Base-by-base conservation (phyloP, 2,888 invertebrate species). In the Nomada fucata region DNA sequence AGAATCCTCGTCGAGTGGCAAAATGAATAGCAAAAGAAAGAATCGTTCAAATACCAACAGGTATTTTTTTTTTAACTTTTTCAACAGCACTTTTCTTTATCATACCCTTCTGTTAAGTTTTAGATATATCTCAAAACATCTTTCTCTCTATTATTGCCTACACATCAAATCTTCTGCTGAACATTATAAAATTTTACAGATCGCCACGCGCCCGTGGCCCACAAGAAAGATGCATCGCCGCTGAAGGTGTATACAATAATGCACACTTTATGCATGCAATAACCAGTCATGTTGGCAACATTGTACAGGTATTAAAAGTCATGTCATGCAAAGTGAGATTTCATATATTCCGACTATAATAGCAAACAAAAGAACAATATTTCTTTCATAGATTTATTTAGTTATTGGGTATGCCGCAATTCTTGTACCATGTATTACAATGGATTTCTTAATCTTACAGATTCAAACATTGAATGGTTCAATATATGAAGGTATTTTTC, bases 211-310 rank as follows among this genome's bases (percentile, higher is more conserved):
- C 96, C 89, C 92, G 94, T 87, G 93, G 92, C 52, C 91, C 93
- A 15, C 93, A 93, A 79, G 94, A 94, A 77, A 95, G 97, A 90
- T 94, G 95, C 60, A 95, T 97, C 87, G 95, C 95, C 86, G 96
- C 97, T 23, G 98, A 98, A 92, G 98, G 98, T 84, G 97, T 98
- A 74, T 98, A 98, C 94, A 97, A 96, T 92, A 98, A 98, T 95
- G 96, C 97, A 86, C 96, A 97, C 94, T 98, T 98, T 94, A 97
- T 98, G 97, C 97, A 98, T 95, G 97, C 97, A 63, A 96, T 97
- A 82, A 97, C 97, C 73, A 96, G 97, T 86, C 96, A 98, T 92
- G 97, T 98, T 84, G 98, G 98, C 83, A 97, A 97, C 93, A 95
- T 95, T 86, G 97, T 97, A 79, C 96, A 97, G 94, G 94, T 94